Percentiles rank a stretch among this genome's conserved stretches.
phyloP scores from a whole-genome alignment of 2,113 vertebrate species.

The Rhea americana region DNA sequence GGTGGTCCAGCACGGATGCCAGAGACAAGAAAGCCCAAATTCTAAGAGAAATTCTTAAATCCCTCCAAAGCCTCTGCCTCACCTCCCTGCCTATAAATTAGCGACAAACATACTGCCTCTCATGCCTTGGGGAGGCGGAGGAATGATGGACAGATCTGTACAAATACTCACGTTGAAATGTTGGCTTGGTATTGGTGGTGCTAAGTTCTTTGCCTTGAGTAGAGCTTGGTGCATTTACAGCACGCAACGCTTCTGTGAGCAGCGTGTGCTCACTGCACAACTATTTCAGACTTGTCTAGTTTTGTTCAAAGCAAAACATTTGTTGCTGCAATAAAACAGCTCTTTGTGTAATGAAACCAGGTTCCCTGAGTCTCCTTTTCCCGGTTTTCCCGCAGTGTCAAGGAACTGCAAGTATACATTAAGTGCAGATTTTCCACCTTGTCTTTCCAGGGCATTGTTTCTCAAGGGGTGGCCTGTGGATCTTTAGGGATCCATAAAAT shows the following conservation, averaged over 20 bases:
- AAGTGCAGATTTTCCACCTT: not conserved
- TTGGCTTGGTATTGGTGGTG: not conserved
- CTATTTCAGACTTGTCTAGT: not conserved
- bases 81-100: not conserved
- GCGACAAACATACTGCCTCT: not conserved
- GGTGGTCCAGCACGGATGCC: not conserved
- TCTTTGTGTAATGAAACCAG: not conserved
- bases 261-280: accelerated
- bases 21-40: not conserved
- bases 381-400: not conserved
- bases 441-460: not conserved
- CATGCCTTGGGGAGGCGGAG: accelerated
- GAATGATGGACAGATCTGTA: not conserved
- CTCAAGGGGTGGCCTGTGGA: not conserved
- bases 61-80: not conserved
- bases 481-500: slow-evolving; percentile 15
- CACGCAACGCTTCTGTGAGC: accelerated
- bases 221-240: not conserved
- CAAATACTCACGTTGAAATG: not conserved
- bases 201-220: not conserved
- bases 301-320: not conserved
- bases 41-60: not conserved
- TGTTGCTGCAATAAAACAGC: not conserved
- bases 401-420: not conserved
- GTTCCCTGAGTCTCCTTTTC: not conserved